Evolutionary conservation across 2,888 invertebrate species (phyloP).

Genomic region (Caenorhabditis becei): DNA sequence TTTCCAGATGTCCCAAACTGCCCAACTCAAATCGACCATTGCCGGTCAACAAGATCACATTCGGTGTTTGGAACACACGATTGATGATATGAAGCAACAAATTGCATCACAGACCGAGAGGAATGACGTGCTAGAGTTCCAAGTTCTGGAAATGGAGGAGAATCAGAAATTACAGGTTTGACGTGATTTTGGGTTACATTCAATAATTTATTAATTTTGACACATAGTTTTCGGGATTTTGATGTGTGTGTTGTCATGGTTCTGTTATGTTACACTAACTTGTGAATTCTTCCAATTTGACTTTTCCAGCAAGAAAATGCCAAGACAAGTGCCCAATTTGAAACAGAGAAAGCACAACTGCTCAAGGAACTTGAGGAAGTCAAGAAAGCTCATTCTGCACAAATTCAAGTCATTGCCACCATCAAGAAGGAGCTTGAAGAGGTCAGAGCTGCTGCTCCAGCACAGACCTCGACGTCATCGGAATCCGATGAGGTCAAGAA

Average conservation of each 20-base stretch:
- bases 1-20: slow-evolving; percentile 67
- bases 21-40: slow-evolving; percentile 67
- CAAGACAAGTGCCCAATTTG: slow-evolving; percentile 25
- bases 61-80: slow-evolving; percentile 58
- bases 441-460: slow-evolving; percentile 17
- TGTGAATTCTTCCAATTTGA: neutral
- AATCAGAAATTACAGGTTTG: slow-evolving; percentile 60
- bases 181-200: slow-evolving; percentile 13
- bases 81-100: slow-evolving; percentile 62
- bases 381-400: slow-evolving; percentile 26
- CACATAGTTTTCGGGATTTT: neutral
- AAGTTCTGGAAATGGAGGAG: slow-evolving; percentile 74
- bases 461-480: neutral
- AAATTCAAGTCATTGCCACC: slow-evolving; percentile 22
- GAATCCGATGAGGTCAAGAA: slow-evolving; percentile 54
- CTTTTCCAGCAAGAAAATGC: slow-evolving; percentile 18
- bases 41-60: slow-evolving; percentile 66
- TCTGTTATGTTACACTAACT: neutral
- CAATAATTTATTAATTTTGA: slow-evolving; percentile 6
- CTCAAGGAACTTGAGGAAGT: slow-evolving; percentile 46
- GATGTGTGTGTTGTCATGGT: slow-evolving; percentile 6
- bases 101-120: slow-evolving; percentile 67
- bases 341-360: slow-evolving; percentile 33
- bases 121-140: slow-evolving; percentile 80
- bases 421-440: slow-evolving; percentile 47